Percentiles rank a stretch among this genome's conserved stretches.
Conservation (phyloP, 1,140 invertebrate species). For the Drosophila burlai region DNA sequence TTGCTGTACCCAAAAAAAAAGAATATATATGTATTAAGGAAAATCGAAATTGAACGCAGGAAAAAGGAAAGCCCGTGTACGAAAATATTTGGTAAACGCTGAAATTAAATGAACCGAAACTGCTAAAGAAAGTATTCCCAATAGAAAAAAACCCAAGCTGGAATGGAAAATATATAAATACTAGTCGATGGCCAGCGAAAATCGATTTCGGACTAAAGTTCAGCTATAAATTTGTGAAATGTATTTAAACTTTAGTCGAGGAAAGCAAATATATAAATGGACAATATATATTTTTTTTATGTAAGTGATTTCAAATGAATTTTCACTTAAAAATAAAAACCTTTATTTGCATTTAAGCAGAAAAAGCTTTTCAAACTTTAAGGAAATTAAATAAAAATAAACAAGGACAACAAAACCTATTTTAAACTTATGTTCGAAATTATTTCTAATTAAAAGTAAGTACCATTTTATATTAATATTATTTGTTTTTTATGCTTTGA, state of each 20-base stretch:
- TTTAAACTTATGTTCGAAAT: background rate
- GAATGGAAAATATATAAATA: constrained; percentile 22
- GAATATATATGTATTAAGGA: constrained; percentile 53
- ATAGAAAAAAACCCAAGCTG: constrained; percentile 11
- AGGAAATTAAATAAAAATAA: background rate
- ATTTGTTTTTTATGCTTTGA: background rate
- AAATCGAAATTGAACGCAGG: constrained; percentile 47
- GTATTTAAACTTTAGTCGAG: constrained; percentile 1
- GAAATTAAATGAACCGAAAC: constrained; percentile 69
- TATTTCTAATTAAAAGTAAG: constrained; percentile 1
- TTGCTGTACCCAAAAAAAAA: constrained; percentile 33
- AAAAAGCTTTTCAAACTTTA: background rate
- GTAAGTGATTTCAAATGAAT: background rate
- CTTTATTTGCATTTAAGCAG: background rate
- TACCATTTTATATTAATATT: background rate
- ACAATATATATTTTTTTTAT: no score
- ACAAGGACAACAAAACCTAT: background rate
- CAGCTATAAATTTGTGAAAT: background rate
- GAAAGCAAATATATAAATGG: background rate
- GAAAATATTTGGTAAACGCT: constrained; percentile 44
- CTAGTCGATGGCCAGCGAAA: constrained; percentile 16
- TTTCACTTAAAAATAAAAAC: background rate
- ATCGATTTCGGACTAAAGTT: constrained; percentile 4
- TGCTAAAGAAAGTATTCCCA: constrained; percentile 35
- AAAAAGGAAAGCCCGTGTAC: constrained; percentile 23